Evolutionary conservation across 1,140 invertebrate species (phyloP).

Genomic region (Drosophila oshimai): DNA sequence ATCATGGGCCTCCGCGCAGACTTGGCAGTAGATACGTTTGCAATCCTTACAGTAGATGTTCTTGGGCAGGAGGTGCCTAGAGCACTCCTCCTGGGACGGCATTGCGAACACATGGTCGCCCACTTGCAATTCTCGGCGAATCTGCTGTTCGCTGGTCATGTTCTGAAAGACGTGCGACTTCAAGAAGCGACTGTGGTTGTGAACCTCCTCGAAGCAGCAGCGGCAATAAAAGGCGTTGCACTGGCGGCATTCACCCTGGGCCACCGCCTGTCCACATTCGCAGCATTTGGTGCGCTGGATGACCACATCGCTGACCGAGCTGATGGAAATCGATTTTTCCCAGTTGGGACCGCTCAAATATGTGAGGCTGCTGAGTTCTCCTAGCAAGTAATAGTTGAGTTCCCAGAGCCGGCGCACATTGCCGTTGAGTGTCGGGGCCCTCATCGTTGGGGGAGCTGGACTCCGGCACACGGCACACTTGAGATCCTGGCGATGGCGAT

Average conservation of each 20-base stretch:
- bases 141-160: neutral
- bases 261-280: constrained; percentile 41
- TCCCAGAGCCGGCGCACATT: constrained; percentile 52
- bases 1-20: constrained; percentile 6
- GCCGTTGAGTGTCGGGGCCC: neutral
- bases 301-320: neutral
- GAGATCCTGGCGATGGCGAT: constrained; percentile 30
- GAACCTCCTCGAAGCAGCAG: constrained; percentile 57
- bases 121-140: constrained; percentile 1
- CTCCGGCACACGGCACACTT: constrained; percentile 48
- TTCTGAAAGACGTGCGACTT: constrained; percentile 40
- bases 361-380: constrained; percentile 19
- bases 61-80: neutral
- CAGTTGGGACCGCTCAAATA: constrained; percentile 16
- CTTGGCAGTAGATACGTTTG: neutral
- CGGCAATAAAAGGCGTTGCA: constrained; percentile 65
- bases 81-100: constrained; percentile 18
- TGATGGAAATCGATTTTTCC: constrained; percentile 13
- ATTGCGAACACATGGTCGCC: constrained; percentile 30
- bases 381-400: constrained; percentile 65
- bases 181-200: constrained; percentile 58
- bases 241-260: constrained; percentile 46
- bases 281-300: constrained; percentile 38
- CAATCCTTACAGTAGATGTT: constrained; percentile 41
- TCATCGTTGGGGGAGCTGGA: constrained; percentile 29